Percentiles rank a stretch among this genome's conserved stretches.
phyloP scores from a whole-genome alignment of 2,113 vertebrate species.

The Thunnus thynnus region DNA sequence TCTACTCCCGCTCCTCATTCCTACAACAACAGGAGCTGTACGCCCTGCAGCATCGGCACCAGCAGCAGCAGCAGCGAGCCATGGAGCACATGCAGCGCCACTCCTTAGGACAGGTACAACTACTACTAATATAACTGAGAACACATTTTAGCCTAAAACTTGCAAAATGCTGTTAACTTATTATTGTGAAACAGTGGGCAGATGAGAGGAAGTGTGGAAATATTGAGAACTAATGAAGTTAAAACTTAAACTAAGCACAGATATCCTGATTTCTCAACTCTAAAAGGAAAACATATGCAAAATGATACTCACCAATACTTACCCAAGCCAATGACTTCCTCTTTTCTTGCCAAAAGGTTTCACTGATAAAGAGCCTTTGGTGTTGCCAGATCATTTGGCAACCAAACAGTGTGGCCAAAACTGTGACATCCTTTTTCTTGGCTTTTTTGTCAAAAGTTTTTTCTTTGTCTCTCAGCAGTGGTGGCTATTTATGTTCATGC shows the following conservation, averaged over 20 bases:
- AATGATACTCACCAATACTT: conserved; percentile 12
- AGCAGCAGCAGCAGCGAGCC: conserved; percentile 86
- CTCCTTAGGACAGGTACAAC: conserved; percentile 80
- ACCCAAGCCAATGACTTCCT: conserved; percentile 31
- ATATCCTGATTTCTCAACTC: conserved; percentile 20
- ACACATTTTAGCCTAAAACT: not conserved
- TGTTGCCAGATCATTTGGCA: conserved; percentile 40
- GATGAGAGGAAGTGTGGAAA: conserved; percentile 35
- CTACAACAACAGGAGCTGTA: conserved; percentile 95
- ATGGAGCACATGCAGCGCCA: conserved; percentile 85
- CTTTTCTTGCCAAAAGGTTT: conserved; percentile 16
- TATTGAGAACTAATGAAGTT: not conserved
- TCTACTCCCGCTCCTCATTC: conserved; percentile 93
- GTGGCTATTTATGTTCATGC: not conserved
- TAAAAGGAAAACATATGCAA: conserved; percentile 15
- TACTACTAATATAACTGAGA: not conserved
- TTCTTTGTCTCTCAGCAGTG: not conserved
- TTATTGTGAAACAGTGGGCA: conserved; percentile 11
- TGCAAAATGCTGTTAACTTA: not conserved
- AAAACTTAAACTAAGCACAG: not conserved
- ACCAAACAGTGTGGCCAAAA: not conserved
- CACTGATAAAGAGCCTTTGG: conserved; percentile 10
- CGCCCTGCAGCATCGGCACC: conserved; percentile 88
- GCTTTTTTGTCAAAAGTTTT: not conserved
- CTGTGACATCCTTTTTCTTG: not conserved